A percentile compares a stretch with the other conserved stretches of the same genome.
phyloP scores from a whole-genome alignment of 2,797 vertebrate species.

The Ambastaia sidthimunki region DNA sequence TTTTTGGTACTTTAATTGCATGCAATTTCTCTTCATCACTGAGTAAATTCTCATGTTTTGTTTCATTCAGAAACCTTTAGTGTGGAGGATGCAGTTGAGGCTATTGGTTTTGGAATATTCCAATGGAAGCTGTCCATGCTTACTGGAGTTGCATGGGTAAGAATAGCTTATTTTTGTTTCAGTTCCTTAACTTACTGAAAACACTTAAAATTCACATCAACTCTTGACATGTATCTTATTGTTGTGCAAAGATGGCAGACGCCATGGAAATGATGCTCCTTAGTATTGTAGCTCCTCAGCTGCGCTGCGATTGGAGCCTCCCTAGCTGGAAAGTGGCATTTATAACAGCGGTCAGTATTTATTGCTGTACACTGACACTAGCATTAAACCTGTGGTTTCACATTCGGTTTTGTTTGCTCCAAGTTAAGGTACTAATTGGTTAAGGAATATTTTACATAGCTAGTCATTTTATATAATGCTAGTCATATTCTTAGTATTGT shows the following conservation, averaged over 20 bases:
- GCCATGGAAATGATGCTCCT: conserved; percentile 99
- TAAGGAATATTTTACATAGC: background rate
- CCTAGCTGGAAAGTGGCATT: conserved; percentile 94
- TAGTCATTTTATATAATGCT: background rate
- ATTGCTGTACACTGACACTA: conserved; percentile 74
- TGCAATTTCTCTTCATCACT: background rate
- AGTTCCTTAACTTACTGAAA: background rate
- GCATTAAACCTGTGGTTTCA: background rate
- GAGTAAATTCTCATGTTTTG: background rate
- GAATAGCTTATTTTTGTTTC: conserved; percentile 42
- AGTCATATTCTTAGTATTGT: background rate
- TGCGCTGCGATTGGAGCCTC: conserved; percentile 96
- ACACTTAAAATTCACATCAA: background rate
- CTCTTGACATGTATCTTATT: background rate
- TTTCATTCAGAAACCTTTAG: conserved; percentile 91
- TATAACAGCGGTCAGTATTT: conserved; percentile 82
- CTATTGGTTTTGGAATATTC: conserved; percentile 97
- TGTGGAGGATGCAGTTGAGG: conserved; percentile 98
- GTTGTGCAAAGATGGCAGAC: conserved; percentile 89
- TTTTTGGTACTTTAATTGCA: background rate
- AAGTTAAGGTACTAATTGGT: background rate
- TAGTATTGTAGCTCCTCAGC: conserved; percentile 94
- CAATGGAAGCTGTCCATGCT: conserved; percentile 97
- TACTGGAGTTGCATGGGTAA: conserved; percentile 96
- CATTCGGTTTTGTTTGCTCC: background rate